These are phyloP conservation scores for Xylocampa areola DNA, from an alignment of 2,888 invertebrate species.

Conservation along the genomic window DNA sequence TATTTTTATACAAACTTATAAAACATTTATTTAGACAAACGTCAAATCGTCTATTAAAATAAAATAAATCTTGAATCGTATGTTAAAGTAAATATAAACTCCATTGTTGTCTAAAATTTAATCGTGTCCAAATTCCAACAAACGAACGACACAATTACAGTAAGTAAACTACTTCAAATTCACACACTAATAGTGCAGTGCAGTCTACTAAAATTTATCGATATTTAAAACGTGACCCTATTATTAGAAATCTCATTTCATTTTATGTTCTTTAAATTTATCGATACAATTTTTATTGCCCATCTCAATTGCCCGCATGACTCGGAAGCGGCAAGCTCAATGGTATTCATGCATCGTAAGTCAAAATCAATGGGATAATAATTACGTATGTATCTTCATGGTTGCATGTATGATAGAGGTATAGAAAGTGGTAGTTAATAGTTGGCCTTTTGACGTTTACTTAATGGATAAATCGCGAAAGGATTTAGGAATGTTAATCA, in stretches of 20 bases:
- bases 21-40: too few species aligned
- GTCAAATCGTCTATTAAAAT: too few species aligned
- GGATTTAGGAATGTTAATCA: too few species aligned
- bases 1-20: too few species aligned
- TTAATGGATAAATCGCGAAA: too few species aligned
- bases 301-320: slow-evolving; percentile 18
- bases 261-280: slow-evolving; percentile 42
- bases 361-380: slow-evolving; percentile 57
- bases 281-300: slow-evolving; percentile 52
- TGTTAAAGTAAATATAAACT: too few species aligned
- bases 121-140: too few species aligned
- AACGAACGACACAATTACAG: too few species aligned
- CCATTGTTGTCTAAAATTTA: too few species aligned
- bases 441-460: slow-evolving; percentile 3
- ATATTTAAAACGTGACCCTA: slow-evolving; percentile 36
- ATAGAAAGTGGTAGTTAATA: not conserved
- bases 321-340: slow-evolving; percentile 39
- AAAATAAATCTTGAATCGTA: too few species aligned
- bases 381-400: slow-evolving; percentile 35
- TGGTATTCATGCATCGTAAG: slow-evolving; percentile 57
- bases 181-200: not conserved
- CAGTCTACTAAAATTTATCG: slow-evolving; percentile 21
- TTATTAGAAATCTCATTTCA: slow-evolving; percentile 17
- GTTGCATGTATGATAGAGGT: not conserved
- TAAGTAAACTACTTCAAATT: not conserved